A percentile compares a stretch with the other conserved stretches of the same genome.
Evolutionary conservation across 2,888 invertebrate genomes (phyloP).

Genomic region (Chymomyza fuscimana): DNA sequence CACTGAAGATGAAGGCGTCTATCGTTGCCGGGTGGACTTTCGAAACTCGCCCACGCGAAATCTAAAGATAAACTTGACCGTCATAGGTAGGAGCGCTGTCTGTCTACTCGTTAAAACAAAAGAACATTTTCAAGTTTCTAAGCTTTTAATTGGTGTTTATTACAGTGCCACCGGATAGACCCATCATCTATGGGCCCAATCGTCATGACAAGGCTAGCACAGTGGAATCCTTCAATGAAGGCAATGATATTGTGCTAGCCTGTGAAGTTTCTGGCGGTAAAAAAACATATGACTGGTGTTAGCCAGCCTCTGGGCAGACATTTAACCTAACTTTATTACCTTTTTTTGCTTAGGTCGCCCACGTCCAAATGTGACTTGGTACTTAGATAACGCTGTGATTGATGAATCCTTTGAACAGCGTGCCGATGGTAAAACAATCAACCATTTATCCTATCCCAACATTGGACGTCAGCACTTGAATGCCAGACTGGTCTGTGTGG

Average conservation of each 20-base stretch:
- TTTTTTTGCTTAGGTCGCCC: slow-evolving; percentile 84
- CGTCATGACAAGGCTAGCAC: slow-evolving; percentile 87
- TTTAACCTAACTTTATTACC: neutral
- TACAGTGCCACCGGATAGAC: slow-evolving; percentile 90
- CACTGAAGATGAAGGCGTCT: slow-evolving; percentile 85
- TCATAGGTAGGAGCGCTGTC: slow-evolving; percentile 83
- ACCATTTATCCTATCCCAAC: slow-evolving; percentile 89
- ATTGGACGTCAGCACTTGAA: slow-evolving; percentile 91
- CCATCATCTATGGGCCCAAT: slow-evolving; percentile 90
- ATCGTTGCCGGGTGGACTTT: slow-evolving; percentile 88
- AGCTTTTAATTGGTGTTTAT: slow-evolving; percentile 9
- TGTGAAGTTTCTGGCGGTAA: slow-evolving; percentile 92
- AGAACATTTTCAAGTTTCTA: neutral
- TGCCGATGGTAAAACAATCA: slow-evolving; percentile 86
- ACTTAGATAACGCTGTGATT: slow-evolving; percentile 90
- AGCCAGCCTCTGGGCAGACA: neutral
- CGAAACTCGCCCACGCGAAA: slow-evolving; percentile 87
- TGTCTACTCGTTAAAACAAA: neutral
- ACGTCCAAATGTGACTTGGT: slow-evolving; percentile 90
- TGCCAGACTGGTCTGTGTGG: slow-evolving; percentile 91
- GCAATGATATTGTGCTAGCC: slow-evolving; percentile 88
- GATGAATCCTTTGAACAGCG: slow-evolving; percentile 89
- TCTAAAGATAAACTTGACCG: slow-evolving; percentile 87
- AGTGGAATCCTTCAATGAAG: slow-evolving; percentile 92
- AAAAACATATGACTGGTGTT: slow-evolving; percentile 48